These are phyloP conservation scores for Aporophyla nigra DNA, from an alignment of 2,888 invertebrate genomes.

Conservation along the genomic window DNA sequence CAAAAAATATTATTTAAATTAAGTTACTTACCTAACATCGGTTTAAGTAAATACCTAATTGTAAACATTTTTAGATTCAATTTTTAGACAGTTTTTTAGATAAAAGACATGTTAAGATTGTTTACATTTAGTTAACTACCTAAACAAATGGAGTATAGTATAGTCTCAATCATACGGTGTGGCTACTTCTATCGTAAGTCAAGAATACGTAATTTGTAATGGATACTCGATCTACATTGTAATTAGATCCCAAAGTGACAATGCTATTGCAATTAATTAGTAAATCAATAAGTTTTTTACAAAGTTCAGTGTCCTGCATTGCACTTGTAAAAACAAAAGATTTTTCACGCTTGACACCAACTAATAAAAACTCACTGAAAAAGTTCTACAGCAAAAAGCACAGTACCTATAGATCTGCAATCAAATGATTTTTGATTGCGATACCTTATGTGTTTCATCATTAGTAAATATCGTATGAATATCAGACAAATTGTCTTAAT, in stretches of 20 bases:
- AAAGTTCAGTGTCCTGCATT: constrained; percentile 45
- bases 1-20: too few species aligned
- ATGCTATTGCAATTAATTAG: constrained; percentile 5
- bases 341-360: constrained; percentile 16
- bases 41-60: too few species aligned
- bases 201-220: constrained; percentile 27
- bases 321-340: constrained; percentile 45
- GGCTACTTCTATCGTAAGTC: neutral
- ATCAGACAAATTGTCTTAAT: neutral
- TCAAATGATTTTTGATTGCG: constrained; percentile 1
- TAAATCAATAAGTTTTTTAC: constrained; percentile 28
- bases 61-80: too few species aligned
- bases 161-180: neutral
- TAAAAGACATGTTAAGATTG: too few species aligned
- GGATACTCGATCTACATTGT: constrained; percentile 31
- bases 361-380: constrained; percentile 24
- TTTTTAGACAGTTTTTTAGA: too few species aligned
- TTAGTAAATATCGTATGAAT: neutral
- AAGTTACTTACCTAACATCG: too few species aligned
- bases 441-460: neutral
- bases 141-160: too few species aligned
- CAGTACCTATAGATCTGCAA: neutral
- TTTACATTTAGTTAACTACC: too few species aligned
- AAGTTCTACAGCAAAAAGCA: constrained; percentile 6
- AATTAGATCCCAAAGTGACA: constrained; percentile 43